Percentiles rank a stretch among this genome's conserved stretches.
phyloP scores from a whole-genome alignment of 2,797 vertebrate species.

The Eidolon dupreanum region DNA sequence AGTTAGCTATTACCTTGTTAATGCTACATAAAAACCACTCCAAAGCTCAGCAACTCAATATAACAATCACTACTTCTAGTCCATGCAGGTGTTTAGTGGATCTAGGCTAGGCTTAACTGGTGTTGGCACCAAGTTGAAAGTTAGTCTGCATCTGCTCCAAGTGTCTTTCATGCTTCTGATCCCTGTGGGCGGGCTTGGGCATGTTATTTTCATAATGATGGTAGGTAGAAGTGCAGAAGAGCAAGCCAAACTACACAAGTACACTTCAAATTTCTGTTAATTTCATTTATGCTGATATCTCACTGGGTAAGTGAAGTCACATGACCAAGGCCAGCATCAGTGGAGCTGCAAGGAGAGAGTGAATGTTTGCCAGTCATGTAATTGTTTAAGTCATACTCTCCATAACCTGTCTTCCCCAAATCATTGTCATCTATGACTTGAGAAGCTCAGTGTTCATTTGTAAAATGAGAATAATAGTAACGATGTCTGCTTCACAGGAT shows the following conservation, averaged over 20 bases:
- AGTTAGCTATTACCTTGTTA: not conserved
- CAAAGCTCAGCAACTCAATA: not conserved
- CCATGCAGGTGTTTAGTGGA: not conserved
- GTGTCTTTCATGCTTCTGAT: not conserved
- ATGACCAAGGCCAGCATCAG: not conserved
- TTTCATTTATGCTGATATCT: not conserved
- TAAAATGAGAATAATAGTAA: not conserved
- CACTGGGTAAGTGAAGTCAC: not conserved
- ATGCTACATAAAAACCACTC: not conserved
- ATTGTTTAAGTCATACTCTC: not conserved
- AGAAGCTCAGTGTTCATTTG: not conserved
- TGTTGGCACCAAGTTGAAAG: not conserved
- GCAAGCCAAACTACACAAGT: not conserved
- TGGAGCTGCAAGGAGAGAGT: not conserved
- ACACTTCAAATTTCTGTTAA: not conserved
- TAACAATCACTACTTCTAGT: not conserved
- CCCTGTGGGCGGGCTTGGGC: too few relatives aligned
- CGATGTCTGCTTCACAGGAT: not conserved
- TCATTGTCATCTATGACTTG: not conserved
- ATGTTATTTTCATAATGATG: not conserved
- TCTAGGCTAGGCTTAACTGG: not conserved
- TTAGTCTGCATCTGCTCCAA: not conserved
- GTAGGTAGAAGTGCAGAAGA: not conserved
- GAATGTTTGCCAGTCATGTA: not conserved
- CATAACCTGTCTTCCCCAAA: not conserved